Conservation (phyloP, 2,113 vertebrate species). For the Oreotrochilus melanogaster region DNA sequence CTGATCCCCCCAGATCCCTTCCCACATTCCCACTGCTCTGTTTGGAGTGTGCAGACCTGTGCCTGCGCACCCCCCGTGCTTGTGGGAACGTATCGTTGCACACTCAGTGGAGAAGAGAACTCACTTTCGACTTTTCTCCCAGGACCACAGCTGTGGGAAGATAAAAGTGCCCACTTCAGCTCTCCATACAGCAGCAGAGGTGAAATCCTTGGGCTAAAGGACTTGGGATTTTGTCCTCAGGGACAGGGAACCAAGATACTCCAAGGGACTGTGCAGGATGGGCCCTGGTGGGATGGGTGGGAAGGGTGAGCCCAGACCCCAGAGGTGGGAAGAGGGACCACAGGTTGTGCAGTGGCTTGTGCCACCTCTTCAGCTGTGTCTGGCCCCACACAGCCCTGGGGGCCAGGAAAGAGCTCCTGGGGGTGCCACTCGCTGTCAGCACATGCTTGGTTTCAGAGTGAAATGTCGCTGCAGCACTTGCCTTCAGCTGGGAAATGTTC, state of each 20-base stretch:
- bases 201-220: neutral
- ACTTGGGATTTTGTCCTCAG: neutral
- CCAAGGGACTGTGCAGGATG: accelerated
- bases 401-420: neutral
- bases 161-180: neutral
- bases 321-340: neutral
- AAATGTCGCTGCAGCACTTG: neutral
- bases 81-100: accelerated
- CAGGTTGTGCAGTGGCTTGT: neutral
- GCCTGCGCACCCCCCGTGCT: neutral
- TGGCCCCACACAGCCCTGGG: neutral
- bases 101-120: neutral
- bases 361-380: neutral
- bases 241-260: neutral
- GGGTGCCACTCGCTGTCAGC: neutral
- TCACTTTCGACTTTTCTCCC: neutral
- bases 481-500: neutral
- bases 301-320: neutral
- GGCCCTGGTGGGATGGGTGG: neutral
- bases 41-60: neutral
- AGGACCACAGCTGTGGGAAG: neutral
- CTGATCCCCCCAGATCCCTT: neutral
- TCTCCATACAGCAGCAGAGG: neutral
- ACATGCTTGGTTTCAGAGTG: neutral
- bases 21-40: accelerated